Percentiles rank a stretch among this genome's conserved stretches.
These are phyloP conservation scores for Melinopterus prodromus DNA, from an alignment of 2,888 invertebrate species.

Conservation along the genomic window DNA sequence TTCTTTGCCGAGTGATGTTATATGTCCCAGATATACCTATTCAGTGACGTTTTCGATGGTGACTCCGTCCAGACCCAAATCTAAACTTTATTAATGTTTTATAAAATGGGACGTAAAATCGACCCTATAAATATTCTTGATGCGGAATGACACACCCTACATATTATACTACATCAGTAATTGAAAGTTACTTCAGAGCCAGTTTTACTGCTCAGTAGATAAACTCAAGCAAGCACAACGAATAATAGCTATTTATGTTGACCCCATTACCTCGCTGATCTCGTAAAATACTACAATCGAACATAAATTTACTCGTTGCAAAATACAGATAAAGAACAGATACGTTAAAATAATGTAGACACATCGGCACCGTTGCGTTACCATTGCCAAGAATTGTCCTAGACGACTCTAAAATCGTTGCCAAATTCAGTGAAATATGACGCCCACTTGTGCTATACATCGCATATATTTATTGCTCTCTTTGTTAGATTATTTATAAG, in stretches of 20 bases:
- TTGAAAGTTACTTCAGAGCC: too few relatives aligned
- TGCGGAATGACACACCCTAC: too few relatives aligned
- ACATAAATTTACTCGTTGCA: not conserved
- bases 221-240: too few relatives aligned
- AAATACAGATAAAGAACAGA: not conserved
- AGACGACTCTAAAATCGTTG: not conserved
- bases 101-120: too few relatives aligned
- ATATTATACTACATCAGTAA: too few relatives aligned
- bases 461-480: not conserved
- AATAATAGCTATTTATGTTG: not conserved
- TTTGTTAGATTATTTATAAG: not conserved
- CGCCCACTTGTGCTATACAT: not conserved
- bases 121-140: too few relatives aligned
- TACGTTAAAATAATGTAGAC: not conserved
- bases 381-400: not conserved
- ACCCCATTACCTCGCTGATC: not conserved
- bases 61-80: too few relatives aligned
- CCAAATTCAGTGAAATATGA: not conserved
- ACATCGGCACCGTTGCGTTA: not conserved
- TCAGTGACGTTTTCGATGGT: too few relatives aligned
- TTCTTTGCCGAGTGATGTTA: too few relatives aligned
- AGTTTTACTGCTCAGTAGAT: too few relatives aligned
- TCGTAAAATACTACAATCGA: not conserved
- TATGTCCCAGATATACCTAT: too few relatives aligned
- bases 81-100: too few relatives aligned